Evolutionary conservation across 2,888 invertebrate species (phyloP).

Genomic region (Papilio gigon): DNA sequence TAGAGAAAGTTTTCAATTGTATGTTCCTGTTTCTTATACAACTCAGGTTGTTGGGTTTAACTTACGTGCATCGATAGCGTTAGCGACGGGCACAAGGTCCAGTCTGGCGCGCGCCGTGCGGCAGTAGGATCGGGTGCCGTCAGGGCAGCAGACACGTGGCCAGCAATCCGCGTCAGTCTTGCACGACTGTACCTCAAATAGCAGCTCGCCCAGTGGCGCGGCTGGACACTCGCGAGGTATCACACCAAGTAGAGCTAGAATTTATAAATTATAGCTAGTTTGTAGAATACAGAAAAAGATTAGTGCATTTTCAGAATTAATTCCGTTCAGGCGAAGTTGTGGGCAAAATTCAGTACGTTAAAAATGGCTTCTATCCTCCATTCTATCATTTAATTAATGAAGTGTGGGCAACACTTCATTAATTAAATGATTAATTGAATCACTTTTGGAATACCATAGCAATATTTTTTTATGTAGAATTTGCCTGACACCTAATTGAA

Average conservation of each 20-base stretch:
- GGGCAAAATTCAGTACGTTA: too few relatives aligned
- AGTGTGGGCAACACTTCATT: too few relatives aligned
- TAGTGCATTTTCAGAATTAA: background rate
- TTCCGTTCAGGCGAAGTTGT: too few relatives aligned
- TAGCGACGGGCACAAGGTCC: constrained; percentile 84
- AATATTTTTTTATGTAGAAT: background rate
- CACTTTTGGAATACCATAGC: too few relatives aligned
- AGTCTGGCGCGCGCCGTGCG: constrained; percentile 86
- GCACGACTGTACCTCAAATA: constrained; percentile 87
- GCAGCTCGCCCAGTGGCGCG: constrained; percentile 86
- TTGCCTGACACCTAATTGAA: background rate
- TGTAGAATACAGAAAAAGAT: background rate
- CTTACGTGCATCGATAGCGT: constrained; percentile 85
- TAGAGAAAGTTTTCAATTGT: too few relatives aligned
- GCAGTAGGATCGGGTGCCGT: constrained; percentile 86
- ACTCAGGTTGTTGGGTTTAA: constrained; percentile 35
- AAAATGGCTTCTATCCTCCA: too few relatives aligned
- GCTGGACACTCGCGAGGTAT: constrained; percentile 87
- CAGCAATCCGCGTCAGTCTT: constrained; percentile 86
- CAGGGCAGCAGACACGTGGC: constrained; percentile 89
- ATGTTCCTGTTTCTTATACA: too few relatives aligned
- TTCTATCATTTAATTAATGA: too few relatives aligned
- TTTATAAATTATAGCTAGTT: background rate
- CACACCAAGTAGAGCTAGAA: constrained; percentile 85
- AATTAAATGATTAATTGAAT: too few relatives aligned